Conservation (phyloP, 2,113 vertebrate genomes). For the Deroptyus accipitrinus region DNA sequence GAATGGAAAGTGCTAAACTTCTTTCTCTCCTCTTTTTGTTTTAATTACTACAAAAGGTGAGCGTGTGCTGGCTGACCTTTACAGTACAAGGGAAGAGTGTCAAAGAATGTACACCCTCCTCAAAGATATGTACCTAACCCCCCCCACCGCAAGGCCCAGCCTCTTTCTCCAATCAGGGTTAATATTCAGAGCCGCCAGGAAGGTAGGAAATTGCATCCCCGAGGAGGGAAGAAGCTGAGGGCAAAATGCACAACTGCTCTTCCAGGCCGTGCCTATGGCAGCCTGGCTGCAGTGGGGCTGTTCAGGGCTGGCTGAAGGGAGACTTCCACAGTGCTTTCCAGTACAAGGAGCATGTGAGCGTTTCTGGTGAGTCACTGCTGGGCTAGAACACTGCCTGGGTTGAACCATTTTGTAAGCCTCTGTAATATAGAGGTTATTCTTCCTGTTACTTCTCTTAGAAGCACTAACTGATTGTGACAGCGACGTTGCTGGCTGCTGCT, state of each 20-base stretch:
- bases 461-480: neutral
- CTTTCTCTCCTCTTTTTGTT: neutral
- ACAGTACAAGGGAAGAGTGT: neutral
- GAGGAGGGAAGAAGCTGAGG: neutral
- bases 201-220: neutral
- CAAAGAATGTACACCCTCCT: neutral
- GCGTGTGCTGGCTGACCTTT: neutral
- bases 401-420: neutral
- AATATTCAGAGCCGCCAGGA: neutral
- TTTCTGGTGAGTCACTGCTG: slow-evolving; percentile 42
- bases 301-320: neutral
- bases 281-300: neutral
- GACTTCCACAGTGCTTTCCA: neutral
- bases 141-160: fast-evolving
- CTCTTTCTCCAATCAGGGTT: neutral
- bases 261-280: neutral
- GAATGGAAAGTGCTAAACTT: neutral
- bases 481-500: slow-evolving; percentile 23
- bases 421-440: neutral
- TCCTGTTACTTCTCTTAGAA: neutral
- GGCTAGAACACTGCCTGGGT: neutral
- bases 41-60: neutral
- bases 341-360: neutral
- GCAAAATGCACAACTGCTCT: neutral
- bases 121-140: neutral